phyloP scores from a whole-genome alignment of 1,140 invertebrate species.

The Halesus radiatus region DNA sequence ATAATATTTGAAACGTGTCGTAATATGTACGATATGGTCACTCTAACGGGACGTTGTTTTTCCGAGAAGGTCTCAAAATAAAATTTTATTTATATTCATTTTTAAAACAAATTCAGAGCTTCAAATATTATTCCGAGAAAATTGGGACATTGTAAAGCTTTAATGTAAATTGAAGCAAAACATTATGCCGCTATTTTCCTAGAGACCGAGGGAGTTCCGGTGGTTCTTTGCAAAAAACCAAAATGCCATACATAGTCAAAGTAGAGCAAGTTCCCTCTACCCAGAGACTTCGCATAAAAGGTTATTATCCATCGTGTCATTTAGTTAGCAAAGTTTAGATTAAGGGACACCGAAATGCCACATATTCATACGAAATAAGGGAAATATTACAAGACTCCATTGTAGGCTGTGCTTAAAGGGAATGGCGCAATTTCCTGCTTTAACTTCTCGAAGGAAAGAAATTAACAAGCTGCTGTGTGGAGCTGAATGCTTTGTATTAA shows the following conservation, averaged over 20 bases:
- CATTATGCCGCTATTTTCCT: no score
- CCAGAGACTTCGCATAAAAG: slow-evolving; percentile 10
- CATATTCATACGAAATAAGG: slow-evolving; percentile 26
- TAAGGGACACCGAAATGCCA: slow-evolving; percentile 39
- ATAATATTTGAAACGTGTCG: no score
- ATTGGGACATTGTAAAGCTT: no score
- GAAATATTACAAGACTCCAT: slow-evolving; percentile 5
- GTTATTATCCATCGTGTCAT: slow-evolving; percentile 40
- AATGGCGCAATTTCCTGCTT: slow-evolving; percentile 35
- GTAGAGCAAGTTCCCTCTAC: slow-evolving; percentile 1
- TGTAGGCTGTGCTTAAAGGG: not conserved
- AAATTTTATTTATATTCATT: no score
- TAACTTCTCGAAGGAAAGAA: not conserved
- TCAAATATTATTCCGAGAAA: no score
- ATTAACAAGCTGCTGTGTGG: not conserved
- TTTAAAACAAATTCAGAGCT: no score
- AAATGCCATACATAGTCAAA: slow-evolving; percentile 28
- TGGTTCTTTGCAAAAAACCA: not conserved
- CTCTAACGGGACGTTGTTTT: no score
- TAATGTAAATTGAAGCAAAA: no score
- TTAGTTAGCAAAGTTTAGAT: slow-evolving; percentile 39
- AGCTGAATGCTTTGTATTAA: no score
- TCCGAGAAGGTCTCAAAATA: no score
- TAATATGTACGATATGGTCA: no score
- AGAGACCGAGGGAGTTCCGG: no score